These are phyloP conservation scores for Syndactyla subalaris DNA, from an alignment of 2,797 vertebrate species.

Conservation along the genomic window DNA sequence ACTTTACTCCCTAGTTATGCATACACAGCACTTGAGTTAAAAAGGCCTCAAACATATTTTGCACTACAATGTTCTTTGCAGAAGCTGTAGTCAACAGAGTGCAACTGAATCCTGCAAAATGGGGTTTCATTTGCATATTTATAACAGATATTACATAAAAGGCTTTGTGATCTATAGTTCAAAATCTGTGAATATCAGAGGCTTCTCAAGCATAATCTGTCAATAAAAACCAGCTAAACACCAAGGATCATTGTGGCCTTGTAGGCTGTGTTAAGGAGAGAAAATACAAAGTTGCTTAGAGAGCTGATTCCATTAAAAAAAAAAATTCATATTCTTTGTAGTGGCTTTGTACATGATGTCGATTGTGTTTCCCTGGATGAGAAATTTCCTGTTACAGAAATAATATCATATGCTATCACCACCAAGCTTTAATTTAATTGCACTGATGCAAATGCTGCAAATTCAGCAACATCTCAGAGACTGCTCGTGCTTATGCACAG, in stretches of 20 bases:
- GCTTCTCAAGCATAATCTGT: background rate
- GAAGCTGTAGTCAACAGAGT: background rate
- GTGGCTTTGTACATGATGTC: background rate
- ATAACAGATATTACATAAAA: slow-evolving; percentile 43
- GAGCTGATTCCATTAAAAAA: background rate
- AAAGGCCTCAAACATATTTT: background rate
- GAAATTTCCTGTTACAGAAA: slow-evolving; percentile 36
- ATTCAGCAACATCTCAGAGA: background rate
- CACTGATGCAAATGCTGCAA: slow-evolving; percentile 24
- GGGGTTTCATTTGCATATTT: slow-evolving; percentile 26
- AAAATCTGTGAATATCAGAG: slow-evolving; percentile 15
- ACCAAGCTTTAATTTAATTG: slow-evolving; percentile 36
- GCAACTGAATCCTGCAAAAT: slow-evolving; percentile 28
- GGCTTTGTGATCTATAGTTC: slow-evolving; percentile 17
- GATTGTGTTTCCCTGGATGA: slow-evolving; percentile 16
- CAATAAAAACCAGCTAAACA: background rate
- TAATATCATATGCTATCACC: background rate
- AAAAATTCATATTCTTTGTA: background rate
- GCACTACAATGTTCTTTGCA: background rate
- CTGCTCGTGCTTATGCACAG: background rate
- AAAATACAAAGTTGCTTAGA: background rate
- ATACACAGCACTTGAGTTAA: background rate
- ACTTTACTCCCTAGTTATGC: background rate
- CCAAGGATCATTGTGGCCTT: background rate
- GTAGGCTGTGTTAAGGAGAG: background rate